Evolutionary conservation across 2,797 vertebrate genomes (phyloP), one percentile per base, ranked within the genome.

Genomic region (Chlorospingus semifuscus): DNA sequence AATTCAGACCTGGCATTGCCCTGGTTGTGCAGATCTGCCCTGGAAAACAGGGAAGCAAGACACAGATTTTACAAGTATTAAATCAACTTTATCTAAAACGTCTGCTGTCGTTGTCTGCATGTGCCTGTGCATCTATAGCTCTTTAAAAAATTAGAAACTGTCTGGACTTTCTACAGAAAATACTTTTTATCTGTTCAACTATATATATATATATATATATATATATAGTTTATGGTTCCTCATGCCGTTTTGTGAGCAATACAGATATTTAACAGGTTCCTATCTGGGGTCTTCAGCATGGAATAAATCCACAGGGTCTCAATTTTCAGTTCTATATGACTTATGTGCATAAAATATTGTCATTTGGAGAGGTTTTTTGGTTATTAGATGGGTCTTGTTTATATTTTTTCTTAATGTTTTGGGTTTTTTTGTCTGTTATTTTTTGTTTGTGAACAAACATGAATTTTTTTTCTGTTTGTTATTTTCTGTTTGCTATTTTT

Each of bases 351-450:
- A 4, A 69, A 89, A 89, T 8, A 8, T 3, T 65, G 24, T 21
- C 2, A 1, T 69, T 37, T 32, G 16, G 6, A 57, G 24, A 0
- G 2, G 2, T 10, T 37, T 26, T 56, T 76, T 55, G 1, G 15
- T 44, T 44, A 29, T 37, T 55, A 16, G 13, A 20, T 44, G 13
- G 0, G 7, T 37, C n/a, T n/a, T 24, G 11, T 4, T 19, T 9
- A 4, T 0, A n/a, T 1, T 22, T 23, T 56, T 17, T 0, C 18
- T 30, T n/a, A 11, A 12, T 15, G 5, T 14, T 55, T 60, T 30
- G 9, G 22, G n/a, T 14, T 14, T 64, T 64, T 29, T 63, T 30
- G 11, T 32, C 24, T 30, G 11, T 30, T 72, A 2, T 23, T 46
- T 46, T 50, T 46, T 56, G 24, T 37, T 59, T 36, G 22, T 24